These are phyloP conservation scores for Nylanderia fulva DNA, from an alignment of 1,140 invertebrate genomes.

Conservation along the genomic window DNA sequence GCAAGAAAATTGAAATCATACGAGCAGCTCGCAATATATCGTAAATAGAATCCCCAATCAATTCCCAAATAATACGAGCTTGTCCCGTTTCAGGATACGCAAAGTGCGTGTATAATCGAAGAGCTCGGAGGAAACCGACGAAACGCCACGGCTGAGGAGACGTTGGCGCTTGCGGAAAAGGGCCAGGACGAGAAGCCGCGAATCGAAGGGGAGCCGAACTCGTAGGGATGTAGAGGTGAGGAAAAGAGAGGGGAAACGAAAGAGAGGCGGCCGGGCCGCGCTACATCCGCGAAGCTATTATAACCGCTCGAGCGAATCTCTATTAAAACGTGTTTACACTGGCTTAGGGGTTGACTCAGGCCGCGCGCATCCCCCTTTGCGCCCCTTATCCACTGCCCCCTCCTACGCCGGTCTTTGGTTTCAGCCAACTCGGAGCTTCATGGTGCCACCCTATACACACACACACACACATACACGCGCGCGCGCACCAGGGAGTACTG, in stretches of 20 bases:
- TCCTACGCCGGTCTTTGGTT: conserved; percentile 75
- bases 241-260: conserved; percentile 53
- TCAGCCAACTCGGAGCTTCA: conserved; percentile 76
- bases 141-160: conserved; percentile 33
- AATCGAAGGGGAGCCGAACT: conserved; percentile 23
- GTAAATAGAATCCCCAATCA: neutral
- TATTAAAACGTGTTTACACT: conserved; percentile 87
- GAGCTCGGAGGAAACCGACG: conserved; percentile 26
- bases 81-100: conserved; percentile 30
- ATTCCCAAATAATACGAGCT: neutral
- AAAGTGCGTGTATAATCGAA: conserved; percentile 27
- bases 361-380: conserved; percentile 65
- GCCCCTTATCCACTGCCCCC: neutral
- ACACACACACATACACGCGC: conserved; percentile 1
- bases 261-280: conserved; percentile 79
- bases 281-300: conserved; percentile 86
- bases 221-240: neutral
- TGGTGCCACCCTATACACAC: conserved; percentile 64
- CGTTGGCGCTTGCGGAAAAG: conserved; percentile 63
- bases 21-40: neutral
- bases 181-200: conserved; percentile 63
- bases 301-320: conserved; percentile 87
- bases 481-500: conserved; percentile 15
- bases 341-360: conserved; percentile 86
- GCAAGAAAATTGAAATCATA: neutral